These are phyloP conservation scores for Neoascia interrupta DNA, from an alignment of 2,888 invertebrate species.

Conservation along the genomic window DNA sequence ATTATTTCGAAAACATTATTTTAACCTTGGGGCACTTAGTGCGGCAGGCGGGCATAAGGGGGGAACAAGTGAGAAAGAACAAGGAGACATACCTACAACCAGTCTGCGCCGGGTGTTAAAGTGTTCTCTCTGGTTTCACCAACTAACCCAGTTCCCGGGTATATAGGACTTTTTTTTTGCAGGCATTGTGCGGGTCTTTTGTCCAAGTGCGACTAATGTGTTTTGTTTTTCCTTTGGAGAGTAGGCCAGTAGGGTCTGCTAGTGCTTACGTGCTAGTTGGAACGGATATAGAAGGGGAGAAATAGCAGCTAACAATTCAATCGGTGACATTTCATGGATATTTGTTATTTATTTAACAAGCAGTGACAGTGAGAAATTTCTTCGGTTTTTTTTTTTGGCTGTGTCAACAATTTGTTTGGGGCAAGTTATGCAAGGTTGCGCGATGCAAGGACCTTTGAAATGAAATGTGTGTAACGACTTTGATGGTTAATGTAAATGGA, in stretches of 20 bases:
- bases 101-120: slow-evolving; percentile 5
- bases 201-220: not conserved
- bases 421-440: too few relatives aligned
- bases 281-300: slow-evolving; percentile 13
- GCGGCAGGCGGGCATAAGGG: not conserved
- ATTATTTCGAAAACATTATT: slow-evolving; percentile 63
- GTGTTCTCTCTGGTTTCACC: slow-evolving; percentile 33
- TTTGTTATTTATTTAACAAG: too few relatives aligned
- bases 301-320: too few relatives aligned
- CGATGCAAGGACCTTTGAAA: too few relatives aligned
- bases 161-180: not conserved
- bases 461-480: too few relatives aligned
- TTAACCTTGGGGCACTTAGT: slow-evolving; percentile 55
- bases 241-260: slow-evolving; percentile 9
- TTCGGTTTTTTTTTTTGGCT: too few relatives aligned
- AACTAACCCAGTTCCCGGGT: slow-evolving; percentile 56
- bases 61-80: slow-evolving; percentile 1
- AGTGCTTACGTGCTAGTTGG: slow-evolving; percentile 53
- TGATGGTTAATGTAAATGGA: too few relatives aligned
- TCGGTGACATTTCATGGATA: too few relatives aligned
- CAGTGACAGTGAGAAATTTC: too few relatives aligned
- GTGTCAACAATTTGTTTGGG: too few relatives aligned
- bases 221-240: not conserved
- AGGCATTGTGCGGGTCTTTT: not conserved
- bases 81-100: slow-evolving; percentile 37